These are phyloP conservation scores for Callimorpha dominula DNA, from an alignment of 2,888 invertebrate species.

Conservation along the genomic window DNA sequence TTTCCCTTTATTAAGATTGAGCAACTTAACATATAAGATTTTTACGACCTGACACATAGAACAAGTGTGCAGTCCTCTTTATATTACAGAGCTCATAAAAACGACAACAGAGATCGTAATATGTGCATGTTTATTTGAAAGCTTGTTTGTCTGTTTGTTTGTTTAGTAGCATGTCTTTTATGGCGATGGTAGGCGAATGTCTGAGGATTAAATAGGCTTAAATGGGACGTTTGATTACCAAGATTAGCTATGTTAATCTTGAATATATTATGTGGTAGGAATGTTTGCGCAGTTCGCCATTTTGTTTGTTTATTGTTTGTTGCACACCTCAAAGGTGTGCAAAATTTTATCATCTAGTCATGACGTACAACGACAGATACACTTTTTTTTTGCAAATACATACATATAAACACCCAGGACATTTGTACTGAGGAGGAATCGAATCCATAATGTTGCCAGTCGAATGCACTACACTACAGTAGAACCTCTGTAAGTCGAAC, in stretches of 20 bases:
- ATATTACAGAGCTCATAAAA: slow-evolving; percentile 19
- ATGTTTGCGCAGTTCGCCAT: neutral
- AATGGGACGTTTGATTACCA: slow-evolving; percentile 4
- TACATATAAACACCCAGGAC: no score
- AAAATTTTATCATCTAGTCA: neutral
- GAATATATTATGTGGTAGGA: slow-evolving; percentile 3
- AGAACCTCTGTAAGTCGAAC: no score
- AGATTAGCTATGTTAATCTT: slow-evolving; percentile 2
- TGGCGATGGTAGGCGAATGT: slow-evolving; percentile 21
- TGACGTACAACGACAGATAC: no score
- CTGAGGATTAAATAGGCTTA: slow-evolving; percentile 18
- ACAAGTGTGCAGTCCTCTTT: slow-evolving; percentile 7
- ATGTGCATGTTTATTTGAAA: slow-evolving; percentile 36
- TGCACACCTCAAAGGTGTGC: neutral
- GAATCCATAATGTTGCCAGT: no score
- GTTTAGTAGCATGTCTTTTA: slow-evolving; percentile 38
- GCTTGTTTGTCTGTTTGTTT: slow-evolving; percentile 31
- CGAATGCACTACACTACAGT: no score
- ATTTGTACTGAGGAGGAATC: no score
- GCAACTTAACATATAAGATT: neutral
- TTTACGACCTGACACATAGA: neutral
- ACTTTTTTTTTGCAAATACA: no score
- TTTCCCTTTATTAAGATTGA: neutral
- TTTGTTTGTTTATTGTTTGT: neutral
- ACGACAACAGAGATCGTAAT: slow-evolving; percentile 19